Base-by-base conservation (phyloP, 2,113 vertebrate species). In the Struthidea cinerea region DNA sequence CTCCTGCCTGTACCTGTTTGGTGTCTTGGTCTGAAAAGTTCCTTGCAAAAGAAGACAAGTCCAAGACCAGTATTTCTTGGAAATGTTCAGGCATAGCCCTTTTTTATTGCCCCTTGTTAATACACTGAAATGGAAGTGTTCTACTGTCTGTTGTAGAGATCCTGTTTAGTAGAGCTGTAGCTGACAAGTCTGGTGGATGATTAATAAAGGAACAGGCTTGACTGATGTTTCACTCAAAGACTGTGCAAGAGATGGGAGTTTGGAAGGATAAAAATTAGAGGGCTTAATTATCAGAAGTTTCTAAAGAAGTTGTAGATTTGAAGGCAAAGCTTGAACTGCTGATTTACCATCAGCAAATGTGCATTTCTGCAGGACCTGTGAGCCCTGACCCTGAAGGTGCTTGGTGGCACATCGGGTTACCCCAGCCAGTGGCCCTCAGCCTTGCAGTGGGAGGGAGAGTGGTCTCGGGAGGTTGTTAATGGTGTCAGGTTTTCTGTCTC, bases 381-480 rank as follows among this genome's bases (percentile, higher is more conserved):
- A 67, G 74, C 13, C 37, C 76, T 44, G 50, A 8, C 86, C 50
- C 49, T 39, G 49, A 28, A 24, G 64, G 41, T 44, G 35, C 6
- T 67, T 1, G 9, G 19, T 7, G 35, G 24, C 33, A 16, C 1
- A 1, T 28, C 1, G 3, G 28, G 33, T 20, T 9, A 11, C 23
- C n/a, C 37, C 87, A 23, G 13, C 23, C 55, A 19, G 5, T 3
- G 33, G 30, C 44, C 35, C 41, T 69, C 22, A 26, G 59, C 70
- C 64, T 49, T 42, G 52, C 35, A 57, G 22, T 11, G 46, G 42
- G n/a, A 63, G 28, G 44, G 10, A 21, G 28, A 28, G 35, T 1
- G 6, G 8, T 27, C 46, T 59, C 0, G 0, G 69, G 67, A 42
- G 85, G 7, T 3, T 46, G 26, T 7, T 19, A 7, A 9, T 7